Base-by-base conservation (phyloP, 2,113 vertebrate species). In the Pterocles gutturalis region DNA sequence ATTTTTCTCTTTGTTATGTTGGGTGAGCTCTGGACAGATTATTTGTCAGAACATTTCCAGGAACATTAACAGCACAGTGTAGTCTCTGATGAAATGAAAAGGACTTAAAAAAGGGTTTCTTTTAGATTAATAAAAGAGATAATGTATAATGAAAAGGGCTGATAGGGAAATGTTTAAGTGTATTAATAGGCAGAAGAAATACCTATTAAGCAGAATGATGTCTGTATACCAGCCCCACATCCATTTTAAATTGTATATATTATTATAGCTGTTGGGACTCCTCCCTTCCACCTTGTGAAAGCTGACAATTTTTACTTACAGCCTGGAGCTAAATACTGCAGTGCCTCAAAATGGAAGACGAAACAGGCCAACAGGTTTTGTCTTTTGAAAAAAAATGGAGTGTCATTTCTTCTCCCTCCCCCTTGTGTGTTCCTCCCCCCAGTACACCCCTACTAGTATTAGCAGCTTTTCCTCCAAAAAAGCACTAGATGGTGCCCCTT, bases 401-500 rank as follows among this genome's bases (percentile, higher is more conserved):
- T 88, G 92, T 97, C 88, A 89, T 94, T 96, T 95, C 89, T 92
- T 70, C 81, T 91, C 43, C 71, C 93, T 97, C 80, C 96, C 87
- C 66, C 31, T 79, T 1, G 3, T 58, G 24, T 25, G 38, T 91
- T 78, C 87, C 69, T 73, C 55, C 69, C 16, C 61, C 89, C 29
- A 3, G 62, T 84, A 33, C 28, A 80, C 85, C 85, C 84, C 75
- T 41, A 4, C 33, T 33, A 48, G 70, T 31, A 36, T 78, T 41
- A 95, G 92, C 85, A 98, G 98, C 97, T 98, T 98, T 99, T 99
- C 98, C 99, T 97, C 95, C 92, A 94, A 96, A 98, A 98, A 98
- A 99, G 98, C 99, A 99, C 99, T 99, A 99, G 99, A 99, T 99
- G 99, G 99, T 99, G 99, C 99, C 98, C 99, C 98, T 98, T 99